Evolutionary conservation across 2,797 vertebrate species (phyloP).

Genomic region (Mormyrus hasselquistii): DNA sequence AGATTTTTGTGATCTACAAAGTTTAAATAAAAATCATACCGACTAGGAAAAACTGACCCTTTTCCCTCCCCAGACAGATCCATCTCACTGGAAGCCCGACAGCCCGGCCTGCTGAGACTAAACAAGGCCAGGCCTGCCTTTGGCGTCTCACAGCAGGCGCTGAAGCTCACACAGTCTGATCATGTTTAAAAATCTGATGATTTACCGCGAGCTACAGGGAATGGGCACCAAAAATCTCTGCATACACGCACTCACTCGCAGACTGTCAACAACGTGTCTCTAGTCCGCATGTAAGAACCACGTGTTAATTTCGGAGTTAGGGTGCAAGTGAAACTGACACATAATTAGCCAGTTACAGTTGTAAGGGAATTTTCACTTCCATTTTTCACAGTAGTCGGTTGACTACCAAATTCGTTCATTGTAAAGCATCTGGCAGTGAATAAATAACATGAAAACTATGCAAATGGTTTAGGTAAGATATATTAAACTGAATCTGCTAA

Average conservation of each 20-base stretch:
- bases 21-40: neutral
- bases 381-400: neutral
- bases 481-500: neutral
- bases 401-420: neutral
- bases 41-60: neutral
- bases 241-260: neutral
- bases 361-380: neutral
- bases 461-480: neutral
- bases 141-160: neutral
- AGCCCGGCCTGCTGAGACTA: neutral
- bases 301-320: neutral
- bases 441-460: neutral
- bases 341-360: neutral
- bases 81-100: neutral
- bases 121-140: neutral
- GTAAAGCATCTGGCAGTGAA: neutral
- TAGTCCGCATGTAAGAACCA: neutral
- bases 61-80: too few relatives aligned
- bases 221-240: neutral
- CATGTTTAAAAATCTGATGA: conserved; percentile 9
- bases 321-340: neutral
- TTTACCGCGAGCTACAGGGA: neutral
- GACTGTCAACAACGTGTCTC: neutral
- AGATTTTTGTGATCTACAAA: neutral
- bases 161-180: neutral